Conservation (phyloP, 2,888 invertebrate genomes). For the Carpatolechia fugitivella region DNA sequence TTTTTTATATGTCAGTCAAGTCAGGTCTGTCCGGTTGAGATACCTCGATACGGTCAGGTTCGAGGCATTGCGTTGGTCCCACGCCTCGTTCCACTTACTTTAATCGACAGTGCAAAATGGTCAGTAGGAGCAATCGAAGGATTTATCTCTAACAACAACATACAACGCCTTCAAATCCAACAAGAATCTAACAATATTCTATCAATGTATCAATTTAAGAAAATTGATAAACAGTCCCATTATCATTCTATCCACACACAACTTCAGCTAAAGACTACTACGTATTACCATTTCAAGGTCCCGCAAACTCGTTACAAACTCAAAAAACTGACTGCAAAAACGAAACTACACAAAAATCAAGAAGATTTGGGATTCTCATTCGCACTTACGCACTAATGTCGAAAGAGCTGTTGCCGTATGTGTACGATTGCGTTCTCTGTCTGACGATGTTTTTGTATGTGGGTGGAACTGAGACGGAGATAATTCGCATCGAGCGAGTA, state of each 20-base stretch:
- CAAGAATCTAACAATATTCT: slow-evolving; percentile 12
- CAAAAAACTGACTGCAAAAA: slow-evolving; percentile 48
- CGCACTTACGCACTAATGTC: slow-evolving; percentile 71
- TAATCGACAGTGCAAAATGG: slow-evolving; percentile 42
- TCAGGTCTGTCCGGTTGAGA: slow-evolving; percentile 72
- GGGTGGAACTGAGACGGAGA: slow-evolving; percentile 59
- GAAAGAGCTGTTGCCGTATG: slow-evolving; percentile 60
- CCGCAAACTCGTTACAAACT: slow-evolving; percentile 35
- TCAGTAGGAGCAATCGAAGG: slow-evolving; percentile 38
- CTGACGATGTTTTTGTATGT: slow-evolving; percentile 33
- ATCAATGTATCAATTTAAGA: slow-evolving; percentile 15
- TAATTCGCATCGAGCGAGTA: slow-evolving; percentile 68
- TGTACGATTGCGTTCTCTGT: slow-evolving; percentile 50
- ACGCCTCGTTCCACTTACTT: slow-evolving; percentile 66
- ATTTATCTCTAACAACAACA: slow-evolving; percentile 23
- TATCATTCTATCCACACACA: slow-evolving; percentile 23
- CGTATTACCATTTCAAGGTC: slow-evolving; percentile 35
- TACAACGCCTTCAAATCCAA: slow-evolving; percentile 17
- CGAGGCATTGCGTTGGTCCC: slow-evolving; percentile 61
- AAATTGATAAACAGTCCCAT: slow-evolving; percentile 19
- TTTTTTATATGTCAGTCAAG: slow-evolving; percentile 53
- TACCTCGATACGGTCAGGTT: slow-evolving; percentile 74
- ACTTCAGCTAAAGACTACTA: slow-evolving; percentile 26
- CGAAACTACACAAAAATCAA: slow-evolving; percentile 57
- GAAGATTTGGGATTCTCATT: slow-evolving; percentile 74